Evolutionary conservation across 2,888 invertebrate genomes (phyloP).

Genomic region (Protonemura montana): DNA sequence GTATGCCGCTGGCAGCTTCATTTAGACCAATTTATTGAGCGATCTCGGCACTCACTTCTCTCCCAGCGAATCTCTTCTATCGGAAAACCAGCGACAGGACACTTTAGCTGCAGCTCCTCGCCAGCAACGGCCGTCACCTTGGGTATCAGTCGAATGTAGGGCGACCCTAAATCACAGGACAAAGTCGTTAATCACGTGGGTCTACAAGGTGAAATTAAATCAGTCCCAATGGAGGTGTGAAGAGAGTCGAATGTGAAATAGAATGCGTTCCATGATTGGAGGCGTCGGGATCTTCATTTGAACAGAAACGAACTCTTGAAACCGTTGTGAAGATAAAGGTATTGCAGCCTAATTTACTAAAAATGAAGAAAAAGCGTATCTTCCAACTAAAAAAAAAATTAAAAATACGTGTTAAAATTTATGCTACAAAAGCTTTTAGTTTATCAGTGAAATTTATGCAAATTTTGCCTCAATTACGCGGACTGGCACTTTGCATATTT

Average conservation of each 20-base stretch:
- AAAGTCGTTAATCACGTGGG: not conserved
- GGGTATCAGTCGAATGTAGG: conserved; percentile 79
- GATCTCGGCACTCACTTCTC: conserved; percentile 61
- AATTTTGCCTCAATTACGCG: not conserved
- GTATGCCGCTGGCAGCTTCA: not conserved
- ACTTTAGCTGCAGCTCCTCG: conserved; percentile 75
- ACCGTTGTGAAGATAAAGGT: no score
- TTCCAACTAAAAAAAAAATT: no score
- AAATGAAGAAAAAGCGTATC: no score
- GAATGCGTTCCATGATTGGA: not conserved
- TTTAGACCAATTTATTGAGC: not conserved
- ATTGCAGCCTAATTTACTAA: no score
- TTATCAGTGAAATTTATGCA: not conserved
- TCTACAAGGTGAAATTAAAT: not conserved
- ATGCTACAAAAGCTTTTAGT: not conserved
- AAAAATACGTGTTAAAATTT: no score
- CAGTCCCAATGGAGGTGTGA: not conserved
- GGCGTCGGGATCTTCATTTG: not conserved
- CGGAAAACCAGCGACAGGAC: conserved; percentile 84
- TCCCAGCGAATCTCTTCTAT: conserved; percentile 84
- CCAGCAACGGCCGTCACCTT: conserved; percentile 85
- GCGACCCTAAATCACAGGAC: conserved; percentile 67
- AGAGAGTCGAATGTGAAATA: not conserved
- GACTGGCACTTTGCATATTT: not conserved
- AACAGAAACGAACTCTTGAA: not conserved